A percentile compares a stretch with the other conserved stretches of the same genome.
Conservation (phyloP, 2,797 vertebrate species). For the Peromyscus attwateri region DNA sequence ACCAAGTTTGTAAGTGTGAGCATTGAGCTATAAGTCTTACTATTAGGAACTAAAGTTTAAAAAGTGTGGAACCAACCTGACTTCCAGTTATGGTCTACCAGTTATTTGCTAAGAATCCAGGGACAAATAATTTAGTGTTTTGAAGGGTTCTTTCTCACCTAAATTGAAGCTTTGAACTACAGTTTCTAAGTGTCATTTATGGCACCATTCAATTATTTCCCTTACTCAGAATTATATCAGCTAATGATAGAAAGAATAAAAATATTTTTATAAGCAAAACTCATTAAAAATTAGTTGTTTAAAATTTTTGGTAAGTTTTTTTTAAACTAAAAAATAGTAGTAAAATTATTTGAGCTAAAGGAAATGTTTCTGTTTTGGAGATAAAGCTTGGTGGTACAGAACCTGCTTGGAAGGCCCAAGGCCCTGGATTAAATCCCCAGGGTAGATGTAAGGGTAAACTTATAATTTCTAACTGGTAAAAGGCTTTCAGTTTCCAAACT, state of each 20-base stretch:
- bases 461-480: slow-evolving; percentile 56
- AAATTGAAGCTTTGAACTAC: slow-evolving; percentile 35
- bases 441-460: neutral
- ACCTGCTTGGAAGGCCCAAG: neutral
- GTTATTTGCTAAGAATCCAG: neutral
- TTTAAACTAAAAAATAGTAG: neutral
- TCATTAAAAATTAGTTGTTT: neutral
- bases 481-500: slow-evolving; percentile 54
- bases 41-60: slow-evolving; percentile 3
- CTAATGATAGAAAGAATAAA: slow-evolving; percentile 26
- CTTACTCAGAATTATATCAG: slow-evolving; percentile 49
- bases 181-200: neutral
- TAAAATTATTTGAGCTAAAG: slow-evolving; percentile 42
- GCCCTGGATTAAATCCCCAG: neutral
- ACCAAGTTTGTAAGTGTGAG: slow-evolving; percentile 30
- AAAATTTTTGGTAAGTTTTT: neutral
- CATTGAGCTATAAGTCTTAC: neutral
- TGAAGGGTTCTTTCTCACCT: neutral
- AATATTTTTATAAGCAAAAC: slow-evolving; percentile 11
- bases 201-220: neutral
- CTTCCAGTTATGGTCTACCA: neutral
- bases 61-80: neutral
- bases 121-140: slow-evolving; percentile 2
- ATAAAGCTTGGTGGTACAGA: neutral
- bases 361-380: neutral